Evolutionary conservation across 2,888 invertebrate genomes (phyloP).

Genomic region (Priocnemis perturbator): DNA sequence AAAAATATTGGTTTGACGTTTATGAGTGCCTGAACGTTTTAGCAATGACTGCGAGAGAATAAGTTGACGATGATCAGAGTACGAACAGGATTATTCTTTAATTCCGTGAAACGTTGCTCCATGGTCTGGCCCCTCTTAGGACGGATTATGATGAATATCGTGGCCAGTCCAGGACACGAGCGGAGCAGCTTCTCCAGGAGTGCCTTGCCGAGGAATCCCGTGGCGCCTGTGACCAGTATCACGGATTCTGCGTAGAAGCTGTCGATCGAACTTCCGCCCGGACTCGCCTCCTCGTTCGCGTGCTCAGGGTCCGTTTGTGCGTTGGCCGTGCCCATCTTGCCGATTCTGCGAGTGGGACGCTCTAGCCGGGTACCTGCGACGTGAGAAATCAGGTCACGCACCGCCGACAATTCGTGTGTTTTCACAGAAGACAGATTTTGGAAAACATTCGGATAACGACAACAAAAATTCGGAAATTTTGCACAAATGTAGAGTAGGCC

Average conservation of each 20-base stretch:
- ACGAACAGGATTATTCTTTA: constrained; percentile 85
- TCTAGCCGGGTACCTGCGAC: constrained; percentile 19
- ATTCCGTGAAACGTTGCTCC: constrained; percentile 83
- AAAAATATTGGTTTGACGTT: no score
- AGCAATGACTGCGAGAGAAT: no score
- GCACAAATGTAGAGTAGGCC: no score
- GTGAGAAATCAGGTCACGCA: no score
- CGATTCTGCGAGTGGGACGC: not conserved
- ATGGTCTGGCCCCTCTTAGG: constrained; percentile 84
- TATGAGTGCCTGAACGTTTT: no score
- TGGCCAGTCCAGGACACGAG: constrained; percentile 86
- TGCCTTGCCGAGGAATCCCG: constrained; percentile 96
- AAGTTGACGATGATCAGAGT: no score
- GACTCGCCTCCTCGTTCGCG: constrained; percentile 53
- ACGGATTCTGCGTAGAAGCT: constrained; percentile 78
- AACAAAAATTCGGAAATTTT: no score
- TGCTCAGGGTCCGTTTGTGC: constrained; percentile 60
- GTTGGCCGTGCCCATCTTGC: constrained; percentile 66
- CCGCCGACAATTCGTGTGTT: no score
- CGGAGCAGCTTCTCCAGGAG: constrained; percentile 93
- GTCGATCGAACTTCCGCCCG: constrained; percentile 65
- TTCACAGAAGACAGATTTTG: no score
- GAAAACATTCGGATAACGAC: no score
- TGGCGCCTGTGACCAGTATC: constrained; percentile 81
- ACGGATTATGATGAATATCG: constrained; percentile 89